phyloP scores from a whole-genome alignment of 35 echinoderm and acorn worm species.

The Heliocidaris erythrogramma region DNA sequence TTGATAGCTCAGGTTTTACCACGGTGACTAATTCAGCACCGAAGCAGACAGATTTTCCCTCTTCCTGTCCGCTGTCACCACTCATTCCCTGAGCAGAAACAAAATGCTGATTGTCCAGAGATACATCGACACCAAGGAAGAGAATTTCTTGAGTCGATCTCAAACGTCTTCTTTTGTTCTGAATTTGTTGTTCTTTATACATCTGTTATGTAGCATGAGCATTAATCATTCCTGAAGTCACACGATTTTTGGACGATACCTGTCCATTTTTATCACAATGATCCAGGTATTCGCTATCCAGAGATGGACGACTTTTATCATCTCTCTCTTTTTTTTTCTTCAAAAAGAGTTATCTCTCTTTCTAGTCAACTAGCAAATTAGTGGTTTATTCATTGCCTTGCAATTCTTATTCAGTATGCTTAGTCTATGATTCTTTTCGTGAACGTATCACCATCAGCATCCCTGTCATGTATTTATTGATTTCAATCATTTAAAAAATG shows the following conservation, averaged over 20 bases:
- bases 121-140: background rate
- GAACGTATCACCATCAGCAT: too few species aligned
- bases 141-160: background rate
- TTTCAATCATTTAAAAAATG: too few species aligned
- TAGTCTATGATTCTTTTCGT: too few species aligned
- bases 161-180: background rate
- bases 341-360: background rate
- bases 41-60: slow-evolving; percentile 23
- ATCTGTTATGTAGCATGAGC: background rate
- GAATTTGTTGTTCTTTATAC: background rate
- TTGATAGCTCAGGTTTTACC: slow-evolving; percentile 6
- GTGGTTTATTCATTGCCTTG: too few species aligned
- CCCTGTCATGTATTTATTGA: too few species aligned
- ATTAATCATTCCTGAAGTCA: background rate
- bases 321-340: background rate
- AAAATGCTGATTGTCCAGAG: slow-evolving; percentile 9
- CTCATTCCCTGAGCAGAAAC: background rate
- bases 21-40: background rate
- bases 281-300: too few species aligned
- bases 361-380: background rate
- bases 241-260: background rate
- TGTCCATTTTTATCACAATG: background rate
- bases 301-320: background rate
- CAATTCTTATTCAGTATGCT: too few species aligned
- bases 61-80: slow-evolving; percentile 41